Evolutionary conservation across 2,797 vertebrate species (phyloP).

Genomic region (Gymnodraco acuticeps): DNA sequence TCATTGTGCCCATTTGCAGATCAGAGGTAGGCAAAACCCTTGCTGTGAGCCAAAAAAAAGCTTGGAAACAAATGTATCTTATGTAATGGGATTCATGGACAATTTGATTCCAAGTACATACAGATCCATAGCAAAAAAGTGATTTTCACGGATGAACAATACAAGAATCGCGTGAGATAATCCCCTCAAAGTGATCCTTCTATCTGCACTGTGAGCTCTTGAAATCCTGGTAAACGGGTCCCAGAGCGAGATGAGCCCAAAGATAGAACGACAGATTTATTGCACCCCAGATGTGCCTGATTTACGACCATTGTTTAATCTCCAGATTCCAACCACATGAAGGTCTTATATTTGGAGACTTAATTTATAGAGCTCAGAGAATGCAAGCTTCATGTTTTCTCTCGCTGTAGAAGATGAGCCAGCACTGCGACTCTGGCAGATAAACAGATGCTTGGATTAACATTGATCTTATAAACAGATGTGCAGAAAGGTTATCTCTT

Average conservation of each 20-base stretch:
- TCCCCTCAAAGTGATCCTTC: conserved; percentile 58
- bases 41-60: conserved; percentile 46
- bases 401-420: conserved; percentile 65
- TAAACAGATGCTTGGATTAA: conserved; percentile 75
- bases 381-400: conserved; percentile 72
- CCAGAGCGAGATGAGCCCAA: conserved; percentile 62
- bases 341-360: conserved; percentile 68
- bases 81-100: conserved; percentile 54
- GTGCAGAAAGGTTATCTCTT: conserved; percentile 64
- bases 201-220: conserved; percentile 59
- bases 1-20: conserved; percentile 32
- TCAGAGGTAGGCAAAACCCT: conserved; percentile 34
- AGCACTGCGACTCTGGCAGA: conserved; percentile 60
- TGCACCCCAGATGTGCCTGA: conserved; percentile 72
- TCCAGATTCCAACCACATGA: conserved; percentile 83
- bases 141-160: conserved; percentile 61
- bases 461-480: conserved; percentile 74
- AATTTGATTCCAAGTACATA: conserved; percentile 54
- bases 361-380: conserved; percentile 76
- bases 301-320: conserved; percentile 83
- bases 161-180: conserved; percentile 48
- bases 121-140: conserved; percentile 48
- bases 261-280: conserved; percentile 77
- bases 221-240: conserved; percentile 59
- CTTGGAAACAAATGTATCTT: conserved; percentile 38